Evolutionary conservation across 2,888 invertebrate genomes (phyloP).

Genomic region (Heliconius hortense): DNA sequence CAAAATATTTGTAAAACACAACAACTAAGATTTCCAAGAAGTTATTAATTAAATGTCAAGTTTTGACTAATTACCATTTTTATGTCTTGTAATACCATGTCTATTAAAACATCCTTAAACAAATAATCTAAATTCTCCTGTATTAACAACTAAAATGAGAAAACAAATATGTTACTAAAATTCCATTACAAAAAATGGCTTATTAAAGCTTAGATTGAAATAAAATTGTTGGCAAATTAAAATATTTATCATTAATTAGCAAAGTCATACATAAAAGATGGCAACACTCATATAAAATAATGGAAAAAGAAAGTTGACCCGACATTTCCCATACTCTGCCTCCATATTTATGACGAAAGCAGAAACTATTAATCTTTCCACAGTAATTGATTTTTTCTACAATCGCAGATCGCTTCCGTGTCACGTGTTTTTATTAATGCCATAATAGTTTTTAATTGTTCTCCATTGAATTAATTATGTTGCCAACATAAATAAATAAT

Average conservation of each 20-base stretch:
- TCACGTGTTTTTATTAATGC: slow-evolving; percentile 53
- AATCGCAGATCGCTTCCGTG: slow-evolving; percentile 71
- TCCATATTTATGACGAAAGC: slow-evolving; percentile 59
- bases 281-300: slow-evolving; percentile 32
- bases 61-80: not conserved
- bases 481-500: slow-evolving; percentile 31
- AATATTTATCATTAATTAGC: slow-evolving; percentile 12
- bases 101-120: not conserved
- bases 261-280: slow-evolving; percentile 25
- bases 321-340: slow-evolving; percentile 65
- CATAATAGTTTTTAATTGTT: slow-evolving; percentile 35
- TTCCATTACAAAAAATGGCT: not conserved
- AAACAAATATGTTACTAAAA: not conserved
- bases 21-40: not conserved
- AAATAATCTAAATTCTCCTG: not conserved
- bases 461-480: slow-evolving; percentile 35
- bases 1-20: not conserved
- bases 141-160: not conserved
- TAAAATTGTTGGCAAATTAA: not conserved
- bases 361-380: slow-evolving; percentile 62
- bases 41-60: not conserved
- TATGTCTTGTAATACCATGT: not conserved
- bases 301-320: slow-evolving; percentile 68
- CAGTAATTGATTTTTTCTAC: slow-evolving; percentile 64
- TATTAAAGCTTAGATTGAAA: not conserved